A percentile compares a stretch with the other conserved stretches of the same genome.
phyloP scores from a whole-genome alignment of 2,797 vertebrate species.

The Limnodromus scolopaceus region DNA sequence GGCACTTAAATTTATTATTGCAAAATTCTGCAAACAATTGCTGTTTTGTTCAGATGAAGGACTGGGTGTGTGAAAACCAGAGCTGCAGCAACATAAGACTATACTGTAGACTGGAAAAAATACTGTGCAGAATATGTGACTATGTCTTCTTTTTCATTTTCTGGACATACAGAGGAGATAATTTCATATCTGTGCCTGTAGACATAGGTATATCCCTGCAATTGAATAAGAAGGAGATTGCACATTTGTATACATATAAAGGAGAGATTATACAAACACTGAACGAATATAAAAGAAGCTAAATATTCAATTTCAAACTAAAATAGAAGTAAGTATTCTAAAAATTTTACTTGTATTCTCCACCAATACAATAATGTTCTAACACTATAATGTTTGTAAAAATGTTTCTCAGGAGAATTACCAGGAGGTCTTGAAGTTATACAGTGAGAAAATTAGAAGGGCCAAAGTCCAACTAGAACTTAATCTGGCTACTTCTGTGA shows the following conservation, averaged over 20 bases:
- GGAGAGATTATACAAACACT: background rate
- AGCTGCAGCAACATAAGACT: background rate
- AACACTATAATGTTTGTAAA: background rate
- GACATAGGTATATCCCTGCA: background rate
- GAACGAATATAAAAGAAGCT: background rate
- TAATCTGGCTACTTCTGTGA: background rate
- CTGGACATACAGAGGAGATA: background rate
- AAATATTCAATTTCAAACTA: background rate
- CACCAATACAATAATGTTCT: background rate
- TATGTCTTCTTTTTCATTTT: background rate
- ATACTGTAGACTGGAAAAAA: background rate
- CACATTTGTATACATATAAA: accelerated
- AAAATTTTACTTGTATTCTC: background rate
- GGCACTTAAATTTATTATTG: background rate
- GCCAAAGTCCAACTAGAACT: background rate
- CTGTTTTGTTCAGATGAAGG: background rate
- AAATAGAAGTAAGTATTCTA: background rate
- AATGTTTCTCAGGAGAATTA: background rate
- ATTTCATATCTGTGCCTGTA: background rate
- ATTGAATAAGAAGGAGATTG: background rate
- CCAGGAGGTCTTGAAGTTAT: background rate
- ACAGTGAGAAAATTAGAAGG: background rate
- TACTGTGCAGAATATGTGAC: background rate
- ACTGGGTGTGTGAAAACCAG: background rate
- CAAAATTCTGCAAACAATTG: background rate